Evolutionary conservation across 2,888 invertebrate genomes (phyloP), one percentile per base, ranked within the genome.

Genomic region (Perizoma affinitatum): DNA sequence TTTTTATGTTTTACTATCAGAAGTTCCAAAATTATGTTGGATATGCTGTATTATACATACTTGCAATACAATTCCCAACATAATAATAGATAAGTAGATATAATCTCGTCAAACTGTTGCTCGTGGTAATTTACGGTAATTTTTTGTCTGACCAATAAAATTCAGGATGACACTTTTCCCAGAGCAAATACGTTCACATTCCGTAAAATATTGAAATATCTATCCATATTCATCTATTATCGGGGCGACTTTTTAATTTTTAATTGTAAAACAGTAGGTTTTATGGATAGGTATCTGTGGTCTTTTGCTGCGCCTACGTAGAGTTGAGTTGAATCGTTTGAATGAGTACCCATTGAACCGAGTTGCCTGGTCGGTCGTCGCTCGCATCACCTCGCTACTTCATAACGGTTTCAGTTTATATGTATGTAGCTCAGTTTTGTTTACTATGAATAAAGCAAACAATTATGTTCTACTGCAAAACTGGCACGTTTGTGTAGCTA

Each of bases 271-370:
- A n/a, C n/a, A 36, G 50, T 63, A 71, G 72, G 69, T 72, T 75
- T 70, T 74, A 70, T 69, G 78, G 67, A 50, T 9, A 34, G 7
- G 49, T 7, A 34, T 33, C 69, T 48, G 74, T 71, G 70, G 74
- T 78, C 78, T 77, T 83, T 80, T 74, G 76, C 73, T 77, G 80
- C 84, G 79, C 78, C 82, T 78, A 81, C 79, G 74, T 38, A 38
- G 6, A 38, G 7, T 73, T 69, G 72, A 73, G 71, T 71, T 69
- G 74, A 69, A 74, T 67, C 86, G 79, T 75, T 74, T 79, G 81
- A 80, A 77, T 86, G 83, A 80, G 87, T 80, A 84, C 79, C 76
- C 89, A 86, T 71, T 88, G 89, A 88, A 86, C 86, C 84, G 88
- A 76, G 69, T 63, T 74, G 73, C 75, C 74, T 75, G 54, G 44